Conservation (phyloP, 2,888 invertebrate genomes). For the Scaptomyza tumidula region DNA sequence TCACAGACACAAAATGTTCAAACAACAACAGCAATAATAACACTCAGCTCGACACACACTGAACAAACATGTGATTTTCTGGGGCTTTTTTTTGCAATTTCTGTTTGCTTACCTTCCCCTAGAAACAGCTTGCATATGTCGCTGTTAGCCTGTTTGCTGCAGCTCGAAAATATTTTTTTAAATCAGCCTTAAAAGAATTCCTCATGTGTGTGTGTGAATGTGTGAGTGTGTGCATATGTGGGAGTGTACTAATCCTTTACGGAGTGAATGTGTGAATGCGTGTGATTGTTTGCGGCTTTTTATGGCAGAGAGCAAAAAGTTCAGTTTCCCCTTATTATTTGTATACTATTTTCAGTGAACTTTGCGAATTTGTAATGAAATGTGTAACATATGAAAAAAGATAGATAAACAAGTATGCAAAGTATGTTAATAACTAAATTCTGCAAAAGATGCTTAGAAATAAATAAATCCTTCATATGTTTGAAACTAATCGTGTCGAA, state of each 20-base stretch:
- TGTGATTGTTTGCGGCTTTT: background rate
- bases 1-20: slow-evolving; percentile 35
- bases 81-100: background rate
- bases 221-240: background rate
- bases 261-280: background rate
- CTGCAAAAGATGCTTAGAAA: too few species aligned
- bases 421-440: too few species aligned
- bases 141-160: slow-evolving; percentile 70
- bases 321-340: background rate
- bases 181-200: slow-evolving; percentile 18
- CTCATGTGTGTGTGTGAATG: background rate
- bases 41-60: slow-evolving; percentile 1
- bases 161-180: slow-evolving; percentile 74
- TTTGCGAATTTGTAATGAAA: too few species aligned
- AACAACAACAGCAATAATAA: slow-evolving; percentile 36
- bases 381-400: too few species aligned
- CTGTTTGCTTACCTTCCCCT: background rate
- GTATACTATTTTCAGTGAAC: too few species aligned
- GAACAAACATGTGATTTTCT: background rate
- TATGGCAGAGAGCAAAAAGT: background rate
- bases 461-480: too few species aligned
- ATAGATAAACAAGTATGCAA: too few species aligned
- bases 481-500: too few species aligned
- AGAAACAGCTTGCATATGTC: slow-evolving; percentile 22
- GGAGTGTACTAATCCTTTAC: too few species aligned